These are phyloP conservation scores for Toxotes jaculatrix DNA, from an alignment of 2,113 vertebrate genomes.

Conservation along the genomic window DNA sequence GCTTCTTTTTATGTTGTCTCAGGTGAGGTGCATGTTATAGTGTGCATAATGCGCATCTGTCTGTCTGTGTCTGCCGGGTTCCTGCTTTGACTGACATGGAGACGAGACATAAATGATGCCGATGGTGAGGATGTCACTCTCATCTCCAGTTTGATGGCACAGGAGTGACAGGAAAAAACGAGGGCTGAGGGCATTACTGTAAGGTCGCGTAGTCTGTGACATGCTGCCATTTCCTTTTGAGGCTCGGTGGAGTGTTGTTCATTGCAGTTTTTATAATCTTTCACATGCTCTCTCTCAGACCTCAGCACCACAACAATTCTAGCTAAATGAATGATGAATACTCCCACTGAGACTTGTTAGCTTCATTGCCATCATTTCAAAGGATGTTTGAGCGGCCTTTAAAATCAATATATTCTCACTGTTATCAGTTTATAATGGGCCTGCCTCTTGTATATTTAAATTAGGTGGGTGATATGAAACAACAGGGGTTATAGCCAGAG, in stretches of 20 bases:
- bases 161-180: not conserved
- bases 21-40: not conserved
- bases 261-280: not conserved
- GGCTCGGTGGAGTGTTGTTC: not conserved
- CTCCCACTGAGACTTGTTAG: conserved; percentile 42
- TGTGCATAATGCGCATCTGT: not conserved
- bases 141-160: conserved; percentile 3
- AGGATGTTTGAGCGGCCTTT: conserved; percentile 22
- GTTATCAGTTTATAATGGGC: conserved; percentile 37
- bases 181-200: not conserved
- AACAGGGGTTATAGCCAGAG: conserved; percentile 35
- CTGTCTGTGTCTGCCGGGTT: not conserved
- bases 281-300: not conserved
- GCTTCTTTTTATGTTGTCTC: not conserved
- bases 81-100: conserved; percentile 15
- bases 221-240: not conserved
- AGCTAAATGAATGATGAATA: conserved; percentile 10
- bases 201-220: not conserved
- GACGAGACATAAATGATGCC: conserved; percentile 4
- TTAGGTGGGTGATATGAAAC: conserved; percentile 61
- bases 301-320: not conserved
- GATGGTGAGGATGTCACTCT: conserved; percentile 4
- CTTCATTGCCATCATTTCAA: conserved; percentile 29
- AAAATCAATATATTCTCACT: conserved; percentile 56
- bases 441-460: conserved; percentile 41